Percentiles rank a stretch among this genome's conserved stretches.
phyloP scores from a whole-genome alignment of 2,113 vertebrate species.

The Athene cunicularia region DNA sequence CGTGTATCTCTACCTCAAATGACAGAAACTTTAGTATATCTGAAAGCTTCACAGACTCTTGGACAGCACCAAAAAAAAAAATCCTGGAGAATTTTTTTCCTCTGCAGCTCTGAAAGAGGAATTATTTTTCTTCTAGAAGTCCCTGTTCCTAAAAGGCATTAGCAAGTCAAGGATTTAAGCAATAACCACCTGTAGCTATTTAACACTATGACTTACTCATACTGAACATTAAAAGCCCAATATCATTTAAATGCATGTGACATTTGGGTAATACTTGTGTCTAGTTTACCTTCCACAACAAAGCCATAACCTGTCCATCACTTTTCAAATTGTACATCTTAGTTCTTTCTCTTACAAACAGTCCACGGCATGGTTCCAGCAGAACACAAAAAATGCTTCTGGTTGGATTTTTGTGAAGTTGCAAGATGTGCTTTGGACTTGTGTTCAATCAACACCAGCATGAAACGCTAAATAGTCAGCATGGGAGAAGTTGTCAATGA shows the following conservation, averaged over 20 bases:
- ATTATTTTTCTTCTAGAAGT: conserved; percentile 16
- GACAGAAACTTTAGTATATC: conserved; percentile 20
- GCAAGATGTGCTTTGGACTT: rapidly evolving
- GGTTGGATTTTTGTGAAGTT: neutral
- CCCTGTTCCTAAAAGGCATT: neutral
- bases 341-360: neutral
- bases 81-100: neutral
- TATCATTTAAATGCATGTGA: neutral
- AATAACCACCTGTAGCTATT: neutral
- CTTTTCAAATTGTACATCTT: neutral
- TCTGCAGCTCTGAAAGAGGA: neutral
- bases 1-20: neutral
- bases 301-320: neutral
- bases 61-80: neutral
- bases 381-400: neutral
- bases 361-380: neutral
- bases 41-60: conserved; percentile 23
- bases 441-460: neutral
- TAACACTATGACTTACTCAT: neutral
- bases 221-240: neutral
- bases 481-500: neutral
- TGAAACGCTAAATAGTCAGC: neutral
- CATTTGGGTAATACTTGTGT: neutral
- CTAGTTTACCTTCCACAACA: neutral
- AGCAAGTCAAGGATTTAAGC: neutral